These are phyloP conservation scores for Cydia splendana DNA, from an alignment of 1,140 invertebrate species.

Conservation along the genomic window DNA sequence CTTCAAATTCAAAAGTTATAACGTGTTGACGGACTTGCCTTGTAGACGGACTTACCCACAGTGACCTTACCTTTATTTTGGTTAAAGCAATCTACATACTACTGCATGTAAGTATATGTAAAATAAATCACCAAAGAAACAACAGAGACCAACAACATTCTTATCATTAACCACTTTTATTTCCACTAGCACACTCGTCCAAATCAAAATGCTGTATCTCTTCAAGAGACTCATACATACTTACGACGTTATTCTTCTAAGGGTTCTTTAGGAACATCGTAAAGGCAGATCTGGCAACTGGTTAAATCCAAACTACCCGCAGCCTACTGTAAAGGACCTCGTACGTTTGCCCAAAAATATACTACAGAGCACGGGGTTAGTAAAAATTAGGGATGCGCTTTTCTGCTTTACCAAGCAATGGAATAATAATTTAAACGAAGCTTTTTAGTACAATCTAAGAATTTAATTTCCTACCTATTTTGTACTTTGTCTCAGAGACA, in stretches of 20 bases:
- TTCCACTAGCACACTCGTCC: not conserved
- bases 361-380: constrained; percentile 47
- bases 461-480: too few relatives aligned
- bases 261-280: not conserved
- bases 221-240: not conserved
- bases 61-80: too few relatives aligned
- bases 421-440: too few relatives aligned
- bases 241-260: not conserved
- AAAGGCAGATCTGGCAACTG: constrained; percentile 9
- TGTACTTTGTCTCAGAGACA: too few relatives aligned
- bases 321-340: not conserved
- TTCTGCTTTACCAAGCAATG: not conserved
- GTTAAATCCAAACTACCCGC: constrained; percentile 10
- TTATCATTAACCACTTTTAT: not conserved
- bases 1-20: too few relatives aligned
- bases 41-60: too few relatives aligned
- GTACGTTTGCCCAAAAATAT: constrained; percentile 40
- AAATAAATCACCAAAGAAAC: too few relatives aligned
- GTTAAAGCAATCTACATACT: too few relatives aligned
- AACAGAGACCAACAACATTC: too few relatives aligned
- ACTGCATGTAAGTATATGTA: too few relatives aligned
- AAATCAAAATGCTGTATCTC: not conserved
- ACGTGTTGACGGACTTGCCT: too few relatives aligned
- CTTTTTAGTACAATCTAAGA: too few relatives aligned
- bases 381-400: constrained; percentile 1